A percentile compares a stretch with the other conserved stretches of the same genome.
Conservation (phyloP, 2,888 invertebrate species). For the Neoitamus cyanurus region DNA sequence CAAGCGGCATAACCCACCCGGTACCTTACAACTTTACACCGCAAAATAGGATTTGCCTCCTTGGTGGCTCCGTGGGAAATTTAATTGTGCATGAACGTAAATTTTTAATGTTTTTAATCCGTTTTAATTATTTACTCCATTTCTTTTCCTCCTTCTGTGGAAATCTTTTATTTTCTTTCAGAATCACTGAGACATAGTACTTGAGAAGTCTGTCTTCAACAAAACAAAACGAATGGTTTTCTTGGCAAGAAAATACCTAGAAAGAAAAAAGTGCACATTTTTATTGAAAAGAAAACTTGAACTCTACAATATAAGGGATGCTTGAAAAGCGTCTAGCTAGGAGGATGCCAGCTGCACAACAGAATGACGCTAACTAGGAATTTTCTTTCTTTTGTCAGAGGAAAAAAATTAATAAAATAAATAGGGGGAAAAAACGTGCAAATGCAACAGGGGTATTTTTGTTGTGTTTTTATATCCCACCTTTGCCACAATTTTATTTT, state of each 20-base stretch:
- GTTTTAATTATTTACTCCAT: neutral
- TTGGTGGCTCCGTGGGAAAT: neutral
- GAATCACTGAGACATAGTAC: neutral
- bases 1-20: neutral
- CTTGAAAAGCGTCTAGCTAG: neutral
- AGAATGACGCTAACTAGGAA: neutral
- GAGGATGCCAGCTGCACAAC: neutral
- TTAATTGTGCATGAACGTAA: neutral
- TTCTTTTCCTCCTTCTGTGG: neutral
- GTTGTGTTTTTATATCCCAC: no score
- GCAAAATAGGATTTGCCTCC: neutral
- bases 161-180: neutral
- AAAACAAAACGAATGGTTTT: neutral
- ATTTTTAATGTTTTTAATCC: neutral
- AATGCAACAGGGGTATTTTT: no score
- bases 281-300: neutral
- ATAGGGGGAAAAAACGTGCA: no score
- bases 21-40: neutral
- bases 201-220: neutral
- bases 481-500: no score
- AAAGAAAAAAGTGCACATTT: neutral
- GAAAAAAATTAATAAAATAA: no score
- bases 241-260: neutral
- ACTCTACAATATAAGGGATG: neutral
- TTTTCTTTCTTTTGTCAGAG: no score